Conservation (phyloP, 2,888 invertebrate genomes). For the Stramonita haemastoma region DNA sequence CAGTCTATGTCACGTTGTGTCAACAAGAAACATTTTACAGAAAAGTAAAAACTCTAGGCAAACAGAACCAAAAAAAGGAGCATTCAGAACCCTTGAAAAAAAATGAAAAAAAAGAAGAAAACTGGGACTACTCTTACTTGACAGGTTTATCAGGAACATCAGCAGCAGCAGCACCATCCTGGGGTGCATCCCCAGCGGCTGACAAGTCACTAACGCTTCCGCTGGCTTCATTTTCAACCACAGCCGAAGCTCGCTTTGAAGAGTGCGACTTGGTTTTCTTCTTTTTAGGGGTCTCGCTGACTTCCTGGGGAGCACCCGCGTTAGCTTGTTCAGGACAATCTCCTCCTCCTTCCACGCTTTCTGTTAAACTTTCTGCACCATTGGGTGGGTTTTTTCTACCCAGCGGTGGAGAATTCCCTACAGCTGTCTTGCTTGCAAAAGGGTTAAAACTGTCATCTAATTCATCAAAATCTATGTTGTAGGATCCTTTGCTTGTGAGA, state of each 20-base stretch:
- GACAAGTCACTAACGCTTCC: background rate
- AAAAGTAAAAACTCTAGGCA: too few species aligned
- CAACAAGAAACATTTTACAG: too few species aligned
- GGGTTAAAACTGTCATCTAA: conserved; percentile 72
- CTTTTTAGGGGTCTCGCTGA: conserved; percentile 11
- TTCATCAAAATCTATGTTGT: conserved; percentile 74
- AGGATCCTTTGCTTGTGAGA: conserved; percentile 79
- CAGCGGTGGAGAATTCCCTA: conserved; percentile 60
- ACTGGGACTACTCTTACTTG: too few species aligned
- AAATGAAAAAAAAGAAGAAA: too few species aligned
- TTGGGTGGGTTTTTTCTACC: conserved; percentile 27
- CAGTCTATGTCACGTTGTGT: too few species aligned
- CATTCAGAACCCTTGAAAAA: too few species aligned
- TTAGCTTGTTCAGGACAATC: background rate
- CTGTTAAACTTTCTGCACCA: background rate
- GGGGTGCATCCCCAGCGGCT: background rate
- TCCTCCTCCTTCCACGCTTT: background rate
- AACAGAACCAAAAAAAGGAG: too few species aligned
- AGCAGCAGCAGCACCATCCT: conserved; percentile 20
- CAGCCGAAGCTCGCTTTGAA: background rate
- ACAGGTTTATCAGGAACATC: conserved; percentile 23
- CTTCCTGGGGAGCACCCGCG: background rate
- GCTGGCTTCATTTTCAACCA: background rate
- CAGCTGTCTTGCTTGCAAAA: conserved; percentile 63
- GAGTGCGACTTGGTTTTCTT: conserved; percentile 8